Percentiles rank a stretch among this genome's conserved stretches.
Conservation (phyloP, 1,140 invertebrate genomes). For the Nasonia vitripennis region DNA sequence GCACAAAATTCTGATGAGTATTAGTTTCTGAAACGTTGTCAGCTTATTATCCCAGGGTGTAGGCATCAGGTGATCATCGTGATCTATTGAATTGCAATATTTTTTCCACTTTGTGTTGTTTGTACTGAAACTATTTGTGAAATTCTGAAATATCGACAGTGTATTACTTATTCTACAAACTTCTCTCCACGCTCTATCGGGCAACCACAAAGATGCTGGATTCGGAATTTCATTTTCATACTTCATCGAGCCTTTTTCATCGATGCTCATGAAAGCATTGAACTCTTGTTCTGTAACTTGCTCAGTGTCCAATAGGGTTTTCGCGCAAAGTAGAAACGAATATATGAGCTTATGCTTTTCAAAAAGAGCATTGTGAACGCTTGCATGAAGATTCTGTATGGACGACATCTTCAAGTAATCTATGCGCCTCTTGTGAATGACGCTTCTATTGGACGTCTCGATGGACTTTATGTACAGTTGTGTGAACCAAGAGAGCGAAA, state of each 20-base stretch:
- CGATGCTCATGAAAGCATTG: conserved; percentile 77
- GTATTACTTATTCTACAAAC: conserved; percentile 75
- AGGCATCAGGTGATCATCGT: conserved; percentile 65
- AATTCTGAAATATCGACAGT: conserved; percentile 73
- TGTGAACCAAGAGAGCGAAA: conserved; percentile 81
- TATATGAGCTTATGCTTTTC: conserved; percentile 84
- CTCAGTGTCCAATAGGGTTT: conserved; percentile 70
- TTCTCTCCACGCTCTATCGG: conserved; percentile 79
- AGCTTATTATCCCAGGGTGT: conserved; percentile 73
- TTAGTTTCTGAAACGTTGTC: conserved; percentile 78
- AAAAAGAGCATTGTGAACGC: conserved; percentile 81
- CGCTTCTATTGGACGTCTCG: conserved; percentile 78
- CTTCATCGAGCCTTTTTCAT: conserved; percentile 62
- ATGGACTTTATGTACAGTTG: conserved; percentile 80
- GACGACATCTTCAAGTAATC: conserved; percentile 78
- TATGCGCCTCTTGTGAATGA: conserved; percentile 75
- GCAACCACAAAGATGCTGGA: conserved; percentile 76
- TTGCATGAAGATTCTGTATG: conserved; percentile 80
- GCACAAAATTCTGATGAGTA: conserved; percentile 77
- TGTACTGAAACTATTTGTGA: conserved; percentile 63
- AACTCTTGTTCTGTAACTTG: conserved; percentile 78
- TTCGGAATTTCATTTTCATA: conserved; percentile 75
- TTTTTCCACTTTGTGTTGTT: conserved; percentile 76
- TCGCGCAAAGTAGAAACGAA: conserved; percentile 80
- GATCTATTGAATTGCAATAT: conserved; percentile 72